These are phyloP conservation scores for Nestor notabilis DNA, from an alignment of 2,113 vertebrate species.

Conservation along the genomic window DNA sequence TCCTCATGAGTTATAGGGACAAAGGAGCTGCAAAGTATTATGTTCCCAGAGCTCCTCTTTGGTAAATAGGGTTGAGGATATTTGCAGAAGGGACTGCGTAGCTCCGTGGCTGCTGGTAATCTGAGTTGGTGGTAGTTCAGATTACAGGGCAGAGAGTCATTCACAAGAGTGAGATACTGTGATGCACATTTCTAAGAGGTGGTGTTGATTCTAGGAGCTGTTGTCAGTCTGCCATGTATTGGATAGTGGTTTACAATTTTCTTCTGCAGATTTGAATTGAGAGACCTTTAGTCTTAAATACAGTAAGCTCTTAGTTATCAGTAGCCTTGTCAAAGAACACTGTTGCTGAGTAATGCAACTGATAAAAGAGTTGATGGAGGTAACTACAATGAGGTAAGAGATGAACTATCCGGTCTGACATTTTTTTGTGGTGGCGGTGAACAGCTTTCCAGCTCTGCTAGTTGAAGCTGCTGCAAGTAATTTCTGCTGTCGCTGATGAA, in stretches of 20 bases:
- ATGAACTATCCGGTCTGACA: fast-evolving
- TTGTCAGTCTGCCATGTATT: fast-evolving
- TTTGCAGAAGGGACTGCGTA: not conserved
- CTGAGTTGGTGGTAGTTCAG: not conserved
- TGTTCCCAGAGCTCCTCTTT: not conserved
- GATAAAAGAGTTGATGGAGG: not conserved
- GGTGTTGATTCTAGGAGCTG: not conserved
- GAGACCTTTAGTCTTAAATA: not conserved
- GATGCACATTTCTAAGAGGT: not conserved
- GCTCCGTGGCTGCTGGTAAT: not conserved
- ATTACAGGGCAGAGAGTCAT: not conserved
- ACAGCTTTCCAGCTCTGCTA: not conserved
- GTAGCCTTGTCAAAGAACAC: not conserved
- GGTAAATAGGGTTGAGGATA: not conserved
- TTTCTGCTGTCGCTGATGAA: not conserved
- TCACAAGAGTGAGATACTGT: not conserved
- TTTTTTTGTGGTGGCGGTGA: not conserved
- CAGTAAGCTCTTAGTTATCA: not conserved
- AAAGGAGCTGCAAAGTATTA: not conserved
- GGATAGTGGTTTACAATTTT: not conserved
- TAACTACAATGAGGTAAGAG: not conserved
- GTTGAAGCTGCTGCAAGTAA: not conserved
- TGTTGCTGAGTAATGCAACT: not conserved
- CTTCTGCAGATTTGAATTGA: not conserved
- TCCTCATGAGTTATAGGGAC: not conserved